Conservation (phyloP, 2,888 invertebrate species). For the Pemphredon lugubris region DNA sequence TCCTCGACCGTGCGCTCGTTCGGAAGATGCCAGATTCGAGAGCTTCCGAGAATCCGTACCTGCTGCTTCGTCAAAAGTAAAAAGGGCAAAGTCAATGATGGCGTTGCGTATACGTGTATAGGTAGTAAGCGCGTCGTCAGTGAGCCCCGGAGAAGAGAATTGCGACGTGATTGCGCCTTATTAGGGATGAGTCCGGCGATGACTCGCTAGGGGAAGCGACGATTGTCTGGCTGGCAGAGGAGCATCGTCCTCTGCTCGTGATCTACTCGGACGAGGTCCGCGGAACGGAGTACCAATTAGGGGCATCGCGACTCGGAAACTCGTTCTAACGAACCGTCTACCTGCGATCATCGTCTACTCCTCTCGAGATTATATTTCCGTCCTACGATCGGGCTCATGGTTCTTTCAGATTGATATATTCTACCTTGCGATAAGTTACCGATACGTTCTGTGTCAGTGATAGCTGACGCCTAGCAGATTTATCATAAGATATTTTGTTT, state of each 20-base stretch:
- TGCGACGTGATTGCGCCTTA: constrained; percentile 72
- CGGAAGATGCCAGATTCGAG: background rate
- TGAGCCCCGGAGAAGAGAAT: constrained; percentile 53
- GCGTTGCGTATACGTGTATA: constrained; percentile 41
- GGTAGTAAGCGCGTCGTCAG: constrained; percentile 28
- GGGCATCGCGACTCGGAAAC: constrained; percentile 65
- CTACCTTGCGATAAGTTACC: too few relatives aligned
- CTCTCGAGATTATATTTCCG: constrained; percentile 14
- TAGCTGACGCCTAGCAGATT: too few relatives aligned
- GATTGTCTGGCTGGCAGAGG: constrained; percentile 65
- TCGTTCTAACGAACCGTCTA: constrained; percentile 64
- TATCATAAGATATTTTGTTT: too few relatives aligned
- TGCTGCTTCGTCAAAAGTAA: constrained; percentile 3
- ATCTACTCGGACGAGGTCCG: constrained; percentile 61
- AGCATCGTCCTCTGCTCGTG: constrained; percentile 69
- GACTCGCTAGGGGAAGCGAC: constrained; percentile 56
- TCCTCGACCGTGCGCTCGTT: too few relatives aligned
- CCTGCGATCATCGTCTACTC: constrained; percentile 26
- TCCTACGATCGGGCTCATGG: background rate
- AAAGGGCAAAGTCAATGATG: constrained; percentile 15
- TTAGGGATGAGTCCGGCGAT: constrained; percentile 67
- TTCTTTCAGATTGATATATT: too few relatives aligned
- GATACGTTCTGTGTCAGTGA: too few relatives aligned
- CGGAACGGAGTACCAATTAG: constrained; percentile 71
- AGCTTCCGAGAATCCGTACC: constrained; percentile 8